Conservation (phyloP, 2,113 vertebrate genomes). For the Clarias gariepinus region DNA sequence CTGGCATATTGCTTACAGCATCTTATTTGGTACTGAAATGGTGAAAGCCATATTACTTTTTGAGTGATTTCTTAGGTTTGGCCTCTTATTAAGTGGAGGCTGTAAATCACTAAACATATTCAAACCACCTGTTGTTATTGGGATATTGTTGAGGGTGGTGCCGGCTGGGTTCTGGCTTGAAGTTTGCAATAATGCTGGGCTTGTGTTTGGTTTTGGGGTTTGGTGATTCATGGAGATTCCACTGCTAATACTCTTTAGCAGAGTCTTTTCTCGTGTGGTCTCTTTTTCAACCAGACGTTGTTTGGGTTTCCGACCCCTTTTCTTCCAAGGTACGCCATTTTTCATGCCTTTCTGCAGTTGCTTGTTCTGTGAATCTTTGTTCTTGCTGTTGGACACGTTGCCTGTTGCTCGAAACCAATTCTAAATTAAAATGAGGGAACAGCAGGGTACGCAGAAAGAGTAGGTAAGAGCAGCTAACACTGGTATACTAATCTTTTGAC, state of each 20-base stretch:
- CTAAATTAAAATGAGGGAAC: slow-evolving; percentile 63
- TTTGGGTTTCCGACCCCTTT: slow-evolving; percentile 91
- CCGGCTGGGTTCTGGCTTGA: slow-evolving; percentile 43
- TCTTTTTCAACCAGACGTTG: slow-evolving; percentile 70
- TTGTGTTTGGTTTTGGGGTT: slow-evolving; percentile 49
- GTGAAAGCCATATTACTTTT: slow-evolving; percentile 66
- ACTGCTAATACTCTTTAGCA: slow-evolving; percentile 44
- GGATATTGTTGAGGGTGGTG: slow-evolving; percentile 54
- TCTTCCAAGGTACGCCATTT: slow-evolving; percentile 79
- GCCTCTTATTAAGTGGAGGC: slow-evolving; percentile 60
- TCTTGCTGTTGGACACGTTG: slow-evolving; percentile 78
- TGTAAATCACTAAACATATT: slow-evolving; percentile 60
- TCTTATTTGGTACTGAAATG: slow-evolving; percentile 56
- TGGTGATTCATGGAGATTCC: slow-evolving; percentile 46
- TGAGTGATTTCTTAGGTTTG: slow-evolving; percentile 67
- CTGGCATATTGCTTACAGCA: slow-evolving; percentile 51
- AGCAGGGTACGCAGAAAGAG: not conserved
- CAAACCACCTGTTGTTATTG: slow-evolving; percentile 55
- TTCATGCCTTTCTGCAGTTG: slow-evolving; percentile 75
- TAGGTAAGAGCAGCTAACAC: slow-evolving; percentile 1
- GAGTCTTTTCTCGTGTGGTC: slow-evolving; percentile 63
- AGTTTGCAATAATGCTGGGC: slow-evolving; percentile 46
- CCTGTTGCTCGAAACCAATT: slow-evolving; percentile 94
- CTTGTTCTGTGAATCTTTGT: slow-evolving; percentile 68
- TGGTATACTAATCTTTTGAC: not conserved